Conservation (phyloP, 2,797 vertebrate genomes). For the Stomatorhinus walkeri region DNA sequence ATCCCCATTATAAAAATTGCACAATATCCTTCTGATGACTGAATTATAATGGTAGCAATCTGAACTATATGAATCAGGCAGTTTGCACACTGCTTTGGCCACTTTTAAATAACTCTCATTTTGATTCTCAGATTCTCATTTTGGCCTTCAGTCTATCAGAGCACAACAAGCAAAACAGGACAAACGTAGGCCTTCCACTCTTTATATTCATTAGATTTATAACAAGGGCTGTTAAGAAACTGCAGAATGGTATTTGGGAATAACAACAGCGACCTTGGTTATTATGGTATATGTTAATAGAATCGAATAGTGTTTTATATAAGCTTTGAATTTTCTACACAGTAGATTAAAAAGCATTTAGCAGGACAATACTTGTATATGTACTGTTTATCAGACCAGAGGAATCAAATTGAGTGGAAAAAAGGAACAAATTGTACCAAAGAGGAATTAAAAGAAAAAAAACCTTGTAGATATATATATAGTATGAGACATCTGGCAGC, state of each 20-base stretch:
- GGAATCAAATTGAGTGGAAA: neutral
- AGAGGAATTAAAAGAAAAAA: neutral
- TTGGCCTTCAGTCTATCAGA: neutral
- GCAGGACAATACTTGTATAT: neutral
- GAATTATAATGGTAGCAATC: neutral
- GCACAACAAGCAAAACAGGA: neutral
- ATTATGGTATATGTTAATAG: neutral
- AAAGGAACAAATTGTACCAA: conserved; percentile 5
- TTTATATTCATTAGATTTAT: neutral
- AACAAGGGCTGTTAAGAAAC: neutral
- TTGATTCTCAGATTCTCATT: neutral
- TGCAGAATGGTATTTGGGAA: neutral
- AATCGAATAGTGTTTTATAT: neutral
- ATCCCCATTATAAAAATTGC: neutral
- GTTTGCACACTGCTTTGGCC: neutral
- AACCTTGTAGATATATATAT: neutral
- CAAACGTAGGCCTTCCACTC: neutral
- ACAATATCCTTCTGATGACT: neutral
- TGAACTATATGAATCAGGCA: neutral
- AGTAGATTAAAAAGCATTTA: neutral
- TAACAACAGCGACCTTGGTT: neutral
- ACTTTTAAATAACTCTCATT: neutral
- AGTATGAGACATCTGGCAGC: neutral
- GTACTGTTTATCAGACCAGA: neutral
- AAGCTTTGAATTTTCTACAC: neutral